These are phyloP conservation scores for Fragum fragum DNA, from an alignment of 2,888 invertebrate genomes.

Conservation along the genomic window DNA sequence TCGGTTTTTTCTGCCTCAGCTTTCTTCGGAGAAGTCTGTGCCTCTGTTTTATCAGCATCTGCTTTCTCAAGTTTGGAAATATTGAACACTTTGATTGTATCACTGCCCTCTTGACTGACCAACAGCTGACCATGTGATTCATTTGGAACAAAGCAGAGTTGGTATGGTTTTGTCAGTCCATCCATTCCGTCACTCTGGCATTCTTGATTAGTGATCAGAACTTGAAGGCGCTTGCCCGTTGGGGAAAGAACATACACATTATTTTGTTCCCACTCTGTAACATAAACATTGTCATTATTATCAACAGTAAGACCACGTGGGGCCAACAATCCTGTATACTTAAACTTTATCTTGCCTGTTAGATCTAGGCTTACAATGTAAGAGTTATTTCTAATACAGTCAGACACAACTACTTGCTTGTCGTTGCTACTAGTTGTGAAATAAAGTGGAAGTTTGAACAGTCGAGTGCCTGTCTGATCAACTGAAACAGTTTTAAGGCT, in stretches of 20 bases:
- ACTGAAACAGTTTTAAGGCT: slow-evolving; percentile 52
- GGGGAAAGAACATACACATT: slow-evolving; percentile 53
- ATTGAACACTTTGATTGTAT: slow-evolving; percentile 57
- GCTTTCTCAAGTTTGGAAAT: slow-evolving; percentile 37
- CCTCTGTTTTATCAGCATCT: slow-evolving; percentile 35
- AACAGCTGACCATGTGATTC: slow-evolving; percentile 42
- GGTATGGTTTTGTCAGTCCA: slow-evolving; percentile 55
- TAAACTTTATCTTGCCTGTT: slow-evolving; percentile 55
- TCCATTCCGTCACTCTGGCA: slow-evolving; percentile 35
- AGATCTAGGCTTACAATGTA: slow-evolving; percentile 57
- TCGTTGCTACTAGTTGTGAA: slow-evolving; percentile 49
- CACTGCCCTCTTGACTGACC: slow-evolving; percentile 59
- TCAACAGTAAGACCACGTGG: slow-evolving; percentile 61
- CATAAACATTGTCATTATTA: slow-evolving; percentile 60
- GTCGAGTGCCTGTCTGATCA: slow-evolving; percentile 50
- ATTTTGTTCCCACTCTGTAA: slow-evolving; percentile 59
- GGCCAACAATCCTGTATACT: slow-evolving; percentile 55
- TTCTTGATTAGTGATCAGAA: slow-evolving; percentile 47
- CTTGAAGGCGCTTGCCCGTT: slow-evolving; percentile 55
- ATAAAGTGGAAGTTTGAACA: slow-evolving; percentile 62
- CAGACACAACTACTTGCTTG: slow-evolving; percentile 61
- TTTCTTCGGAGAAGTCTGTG: neutral
- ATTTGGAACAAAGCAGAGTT: slow-evolving; percentile 51
- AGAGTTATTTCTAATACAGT: slow-evolving; percentile 58
- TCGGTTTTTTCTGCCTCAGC: neutral